Conservation (phyloP, 1,140 invertebrate species). For the Conopomorpha cramerella region DNA sequence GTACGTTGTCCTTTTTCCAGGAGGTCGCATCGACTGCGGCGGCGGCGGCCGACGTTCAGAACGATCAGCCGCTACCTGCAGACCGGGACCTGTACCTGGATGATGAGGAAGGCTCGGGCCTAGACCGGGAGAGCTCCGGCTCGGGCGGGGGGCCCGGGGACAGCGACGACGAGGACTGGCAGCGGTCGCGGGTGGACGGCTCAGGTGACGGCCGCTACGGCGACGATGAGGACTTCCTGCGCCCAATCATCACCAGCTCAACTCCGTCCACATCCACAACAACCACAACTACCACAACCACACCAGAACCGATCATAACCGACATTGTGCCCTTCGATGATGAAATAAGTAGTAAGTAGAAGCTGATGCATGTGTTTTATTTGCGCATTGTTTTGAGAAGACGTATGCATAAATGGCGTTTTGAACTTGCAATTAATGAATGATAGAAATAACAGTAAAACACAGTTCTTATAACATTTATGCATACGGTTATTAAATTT, state of each 20-base stretch:
- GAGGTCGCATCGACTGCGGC: no score
- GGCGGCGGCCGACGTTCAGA: slow-evolving; percentile 23
- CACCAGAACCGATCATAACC: slow-evolving; percentile 3
- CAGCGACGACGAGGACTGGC: slow-evolving; percentile 61
- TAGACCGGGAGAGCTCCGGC: slow-evolving; percentile 59
- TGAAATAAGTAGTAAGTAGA: slow-evolving; percentile 52
- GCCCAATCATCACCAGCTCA: slow-evolving; percentile 8
- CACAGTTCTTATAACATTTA: no score
- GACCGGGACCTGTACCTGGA: slow-evolving; percentile 49
- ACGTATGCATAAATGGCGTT: no score
- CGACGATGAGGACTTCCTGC: slow-evolving; percentile 41
- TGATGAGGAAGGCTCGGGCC: slow-evolving; percentile 54
- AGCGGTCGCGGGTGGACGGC: slow-evolving; percentile 34
- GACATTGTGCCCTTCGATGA: background rate
- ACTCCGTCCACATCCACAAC: no score
- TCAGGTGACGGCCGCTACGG: slow-evolving; percentile 39
- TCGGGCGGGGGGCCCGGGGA: slow-evolving; percentile 54
- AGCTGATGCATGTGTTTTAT: slow-evolving; percentile 52
- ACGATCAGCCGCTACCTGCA: slow-evolving; percentile 21
- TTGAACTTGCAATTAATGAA: no score
- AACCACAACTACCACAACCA: no score
- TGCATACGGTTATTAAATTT: no score
- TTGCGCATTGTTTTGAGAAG: slow-evolving; percentile 38
- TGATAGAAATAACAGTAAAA: no score
- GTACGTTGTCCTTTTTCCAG: no score